Conservation (phyloP, 2,797 vertebrate genomes). For the Perodicticus potto region DNA sequence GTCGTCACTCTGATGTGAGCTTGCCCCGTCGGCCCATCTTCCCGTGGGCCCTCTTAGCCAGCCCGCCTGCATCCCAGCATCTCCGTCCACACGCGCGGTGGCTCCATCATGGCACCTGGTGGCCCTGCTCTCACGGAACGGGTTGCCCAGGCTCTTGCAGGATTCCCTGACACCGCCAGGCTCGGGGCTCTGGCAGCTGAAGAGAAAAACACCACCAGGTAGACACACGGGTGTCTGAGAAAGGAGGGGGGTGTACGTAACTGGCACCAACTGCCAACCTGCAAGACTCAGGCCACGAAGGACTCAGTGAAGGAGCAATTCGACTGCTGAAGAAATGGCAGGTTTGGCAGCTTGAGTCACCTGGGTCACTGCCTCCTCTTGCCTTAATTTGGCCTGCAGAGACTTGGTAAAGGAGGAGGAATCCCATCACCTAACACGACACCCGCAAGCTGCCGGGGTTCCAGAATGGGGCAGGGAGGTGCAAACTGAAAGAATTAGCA, state of each 20-base stretch:
- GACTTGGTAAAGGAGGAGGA: neutral
- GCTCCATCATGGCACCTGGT: neutral
- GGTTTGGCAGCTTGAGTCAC: neutral
- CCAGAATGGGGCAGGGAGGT: neutral
- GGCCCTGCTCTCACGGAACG: neutral
- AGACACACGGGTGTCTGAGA: neutral
- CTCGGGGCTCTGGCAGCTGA: neutral
- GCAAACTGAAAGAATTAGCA: neutral
- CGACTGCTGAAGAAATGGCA: neutral
- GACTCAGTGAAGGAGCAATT: neutral
- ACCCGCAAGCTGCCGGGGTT: neutral
- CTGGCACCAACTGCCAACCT: neutral
- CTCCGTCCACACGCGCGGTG: neutral
- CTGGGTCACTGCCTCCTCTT: neutral
- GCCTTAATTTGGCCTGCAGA: neutral
- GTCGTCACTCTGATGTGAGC: rapidly evolving
- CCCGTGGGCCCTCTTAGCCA: neutral
- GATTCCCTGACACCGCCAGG: neutral
- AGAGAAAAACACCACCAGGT: neutral
- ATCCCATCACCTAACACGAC: neutral
- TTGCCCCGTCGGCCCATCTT: neutral
- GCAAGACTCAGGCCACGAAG: neutral
- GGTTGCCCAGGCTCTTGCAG: neutral
- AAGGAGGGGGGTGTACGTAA: rapidly evolving
- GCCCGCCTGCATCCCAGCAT: neutral